Evolutionary conservation across 2,888 invertebrate species (phyloP).

Genomic region (Agelastica alni): DNA sequence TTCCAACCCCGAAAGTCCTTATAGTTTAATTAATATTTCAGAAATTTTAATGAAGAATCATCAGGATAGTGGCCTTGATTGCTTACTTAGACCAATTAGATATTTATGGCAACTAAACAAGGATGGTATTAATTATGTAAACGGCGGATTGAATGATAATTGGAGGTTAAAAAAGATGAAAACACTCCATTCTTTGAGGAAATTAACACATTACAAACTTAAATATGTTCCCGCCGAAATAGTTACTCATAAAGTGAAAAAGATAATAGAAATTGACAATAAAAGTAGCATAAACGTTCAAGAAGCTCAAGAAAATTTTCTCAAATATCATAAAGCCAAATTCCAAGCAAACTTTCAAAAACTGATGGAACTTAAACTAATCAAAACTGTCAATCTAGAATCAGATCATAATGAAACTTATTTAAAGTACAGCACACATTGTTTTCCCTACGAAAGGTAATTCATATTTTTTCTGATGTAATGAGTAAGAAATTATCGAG

Average conservation of each 20-base stretch:
- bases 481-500: too few relatives aligned
- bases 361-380: constrained; percentile 8
- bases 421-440: too few relatives aligned
- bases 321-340: constrained; percentile 14
- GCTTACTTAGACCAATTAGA: constrained; percentile 41
- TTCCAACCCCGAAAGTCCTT: too few relatives aligned
- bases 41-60: constrained; percentile 19
- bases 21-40: background rate
- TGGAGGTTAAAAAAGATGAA: constrained; percentile 35
- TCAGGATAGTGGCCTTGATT: constrained; percentile 36
- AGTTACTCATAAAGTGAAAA: constrained; percentile 1
- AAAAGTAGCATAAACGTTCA: background rate
- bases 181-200: constrained; percentile 15
- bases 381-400: constrained; percentile 2
- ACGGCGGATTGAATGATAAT: constrained; percentile 47
- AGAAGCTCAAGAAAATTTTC: constrained; percentile 11
- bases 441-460: constrained; percentile 36
- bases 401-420: too few relatives aligned
- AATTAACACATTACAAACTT: background rate
- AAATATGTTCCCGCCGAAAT: constrained; percentile 21
- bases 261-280: too few relatives aligned
- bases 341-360: constrained; percentile 19
- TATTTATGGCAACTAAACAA: constrained; percentile 42
- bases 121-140: constrained; percentile 35
- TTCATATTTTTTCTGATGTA: constrained; percentile 26